A percentile compares a stretch with the other conserved stretches of the same genome.
These are phyloP conservation scores for Malurus alboscapulatus DNA, from an alignment of 2,113 vertebrate species.

Conservation along the genomic window DNA sequence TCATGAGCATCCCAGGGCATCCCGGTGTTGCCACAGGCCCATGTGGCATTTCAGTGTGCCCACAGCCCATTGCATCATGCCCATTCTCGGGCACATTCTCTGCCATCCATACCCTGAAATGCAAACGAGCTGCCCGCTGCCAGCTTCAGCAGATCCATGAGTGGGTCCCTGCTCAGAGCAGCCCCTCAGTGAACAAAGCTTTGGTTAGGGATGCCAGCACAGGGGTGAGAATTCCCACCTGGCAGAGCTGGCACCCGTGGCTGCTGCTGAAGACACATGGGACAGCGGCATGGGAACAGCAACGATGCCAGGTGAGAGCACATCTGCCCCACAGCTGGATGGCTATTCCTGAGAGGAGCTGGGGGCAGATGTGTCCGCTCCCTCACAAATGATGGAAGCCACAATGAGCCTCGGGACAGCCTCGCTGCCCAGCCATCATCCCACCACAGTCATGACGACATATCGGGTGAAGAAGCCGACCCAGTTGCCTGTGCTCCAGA, in stretches of 20 bases:
- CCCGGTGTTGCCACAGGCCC: not conserved
- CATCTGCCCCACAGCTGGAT: not conserved
- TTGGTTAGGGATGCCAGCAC: not conserved
- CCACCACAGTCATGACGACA: not conserved
- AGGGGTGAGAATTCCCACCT: not conserved
- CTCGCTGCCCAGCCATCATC: not conserved
- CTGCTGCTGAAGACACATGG: not conserved
- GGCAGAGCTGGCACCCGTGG: not conserved
- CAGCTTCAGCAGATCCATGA: not conserved
- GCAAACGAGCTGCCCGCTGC: not conserved
- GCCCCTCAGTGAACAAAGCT: not conserved
- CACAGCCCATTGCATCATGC: not conserved
- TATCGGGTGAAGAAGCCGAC: not conserved
- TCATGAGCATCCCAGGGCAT: accelerated
- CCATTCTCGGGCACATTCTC: not conserved
- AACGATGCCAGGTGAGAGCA: not conserved
- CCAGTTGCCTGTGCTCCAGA: not conserved
- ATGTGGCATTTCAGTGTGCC: accelerated
- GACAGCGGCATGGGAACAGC: too few species aligned
- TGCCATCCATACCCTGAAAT: not conserved
- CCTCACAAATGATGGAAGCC: accelerated
- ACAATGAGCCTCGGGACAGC: not conserved
- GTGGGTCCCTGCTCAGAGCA: too few species aligned
- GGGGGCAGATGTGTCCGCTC: not conserved
- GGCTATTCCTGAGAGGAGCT: not conserved